Base-by-base conservation (phyloP, 2,888 invertebrate genomes). In the Acanthococcus lagerstroemiae region DNA sequence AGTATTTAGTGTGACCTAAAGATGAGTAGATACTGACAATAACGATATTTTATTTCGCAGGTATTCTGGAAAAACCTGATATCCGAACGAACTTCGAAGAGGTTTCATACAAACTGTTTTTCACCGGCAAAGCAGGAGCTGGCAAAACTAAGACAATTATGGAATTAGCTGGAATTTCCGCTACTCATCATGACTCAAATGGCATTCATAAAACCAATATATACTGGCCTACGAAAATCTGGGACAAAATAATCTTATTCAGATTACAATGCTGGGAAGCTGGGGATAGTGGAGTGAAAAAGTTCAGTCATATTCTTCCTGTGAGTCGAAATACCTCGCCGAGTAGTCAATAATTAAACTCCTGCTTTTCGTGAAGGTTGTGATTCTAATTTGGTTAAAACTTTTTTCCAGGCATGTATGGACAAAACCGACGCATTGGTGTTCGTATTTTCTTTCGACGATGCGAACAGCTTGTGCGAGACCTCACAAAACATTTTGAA, bases 251-350 rank as follows among this genome's bases (percentile, higher is more conserved):
- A 4, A 77, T 81, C 24, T 71, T 82, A 58, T 82, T 82, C 70
- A 78, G 79, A 69, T 72, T 82, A 12, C 79, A 81, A 69, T 78
- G 82, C 66, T 82, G 82, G 81, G 82, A 82, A 73, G 80, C 81
- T 5, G 81, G 82, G 1, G 81, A 82, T 66, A 77, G 75, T 50
- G 78, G 79, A 46, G 73, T 79, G 9, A 81, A 79, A 71, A 81
- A 80, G 72, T 82, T 80, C 71, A 80, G 79, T 71, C 81, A 82
- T 69, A 78, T 82, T 66, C 70, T 80, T 63, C 79, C 80, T 6
- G 82, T 81, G 73, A 72, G 46, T 25, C 37, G n/a, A n/a, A n/a
- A n/a, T n/a, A n/a, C n/a, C n/a, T n/a, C n/a, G n/a, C n/a, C n/a
- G n/a, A n/a, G n/a, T n/a, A n/a, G n/a, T n/a, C n/a, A n/a, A n/a